phyloP scores from a whole-genome alignment of 92 coral and sea anemone species.

The Ricordea florida region DNA sequence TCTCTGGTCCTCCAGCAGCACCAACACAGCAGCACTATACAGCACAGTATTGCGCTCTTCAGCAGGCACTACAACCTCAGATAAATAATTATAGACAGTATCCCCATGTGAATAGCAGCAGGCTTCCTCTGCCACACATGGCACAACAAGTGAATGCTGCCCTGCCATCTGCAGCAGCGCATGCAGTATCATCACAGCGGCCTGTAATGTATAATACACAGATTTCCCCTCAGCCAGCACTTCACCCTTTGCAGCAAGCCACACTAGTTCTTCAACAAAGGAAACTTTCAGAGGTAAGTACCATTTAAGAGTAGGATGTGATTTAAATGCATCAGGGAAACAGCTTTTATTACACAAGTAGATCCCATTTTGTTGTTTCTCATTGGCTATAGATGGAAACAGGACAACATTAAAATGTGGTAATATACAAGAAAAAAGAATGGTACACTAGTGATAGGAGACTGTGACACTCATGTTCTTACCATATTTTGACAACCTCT shows the following conservation, averaged over 20 bases:
- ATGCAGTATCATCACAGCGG: constrained; percentile 28
- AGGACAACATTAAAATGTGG: too few species aligned
- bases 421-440: too few species aligned
- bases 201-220: constrained; percentile 61
- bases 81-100: constrained; percentile 72
- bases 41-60: constrained; percentile 52
- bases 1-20: constrained; percentile 54
- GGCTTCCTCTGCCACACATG: constrained; percentile 34
- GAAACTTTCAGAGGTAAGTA: constrained; percentile 75
- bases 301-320: too few species aligned
- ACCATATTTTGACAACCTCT: too few species aligned
- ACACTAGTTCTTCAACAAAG: constrained; percentile 90
- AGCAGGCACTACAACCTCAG: constrained; percentile 45
- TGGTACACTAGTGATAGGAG: too few species aligned
- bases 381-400: too few species aligned
- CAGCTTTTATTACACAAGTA: too few species aligned
- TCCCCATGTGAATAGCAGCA: constrained; percentile 67
- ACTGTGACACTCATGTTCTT: too few species aligned
- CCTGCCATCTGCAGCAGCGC: constrained; percentile 3
- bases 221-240: constrained; percentile 74
- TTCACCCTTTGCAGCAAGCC: constrained; percentile 98
- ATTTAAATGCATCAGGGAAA: too few species aligned
- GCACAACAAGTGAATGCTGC: constrained; percentile 41
- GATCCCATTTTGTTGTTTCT: too few species aligned
- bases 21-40: constrained; percentile 61